Evolutionary conservation across 2,113 vertebrate genomes (phyloP), one percentile per base, ranked within the genome.

Genomic region (Hymenochirus boettgeri): DNA sequence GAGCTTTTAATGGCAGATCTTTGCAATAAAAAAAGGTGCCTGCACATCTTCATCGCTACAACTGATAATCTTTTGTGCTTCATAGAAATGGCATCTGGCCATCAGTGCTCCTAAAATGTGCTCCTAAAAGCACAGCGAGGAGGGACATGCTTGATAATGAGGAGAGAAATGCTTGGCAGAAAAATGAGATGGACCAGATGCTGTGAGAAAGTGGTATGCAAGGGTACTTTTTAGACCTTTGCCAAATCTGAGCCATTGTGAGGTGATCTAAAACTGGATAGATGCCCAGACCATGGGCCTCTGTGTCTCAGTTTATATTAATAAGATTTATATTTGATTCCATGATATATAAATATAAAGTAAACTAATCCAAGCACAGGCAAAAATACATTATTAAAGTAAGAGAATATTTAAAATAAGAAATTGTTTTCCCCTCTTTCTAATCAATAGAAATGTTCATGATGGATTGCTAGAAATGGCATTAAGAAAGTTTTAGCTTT

Each of bases 161-260:
- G 64, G 64, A 67, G 64, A 67, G 56, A 67, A 66, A 50, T 25
- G 54, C 53, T 66, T 66, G 63, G 63, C 63, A 66, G 63, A 66
- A 58, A 46, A n/a, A 21, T 35, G 46, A 58, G 64, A 67, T 67
- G 64, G 47, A 47, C 56, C 64, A 58, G 47, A 51, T 27, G 17
- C 24, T 59, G 29, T 67, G 64, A 67, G 64, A 67, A 67, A 67
- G 46, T 59, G 64, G 64, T 67, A 67, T 50, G 56, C 31, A 52
- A 22, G 57, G 57, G 57, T 60, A 60, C 55, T 58, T 59, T 42
- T 26, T 23, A 52, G 64, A 51, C 31, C 7, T 5, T 59, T 59
- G 64, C 64, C 56, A 67, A 67, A 67, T 67, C 47, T 67, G 64
- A 67, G 45, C 58, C 56, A 59, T 58, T 67, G 56, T 21, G 55